Percentiles rank a stretch among this genome's conserved stretches.
phyloP scores from a whole-genome alignment of 2,113 vertebrate species.

The Sterrhoptilus dennistouni region DNA sequence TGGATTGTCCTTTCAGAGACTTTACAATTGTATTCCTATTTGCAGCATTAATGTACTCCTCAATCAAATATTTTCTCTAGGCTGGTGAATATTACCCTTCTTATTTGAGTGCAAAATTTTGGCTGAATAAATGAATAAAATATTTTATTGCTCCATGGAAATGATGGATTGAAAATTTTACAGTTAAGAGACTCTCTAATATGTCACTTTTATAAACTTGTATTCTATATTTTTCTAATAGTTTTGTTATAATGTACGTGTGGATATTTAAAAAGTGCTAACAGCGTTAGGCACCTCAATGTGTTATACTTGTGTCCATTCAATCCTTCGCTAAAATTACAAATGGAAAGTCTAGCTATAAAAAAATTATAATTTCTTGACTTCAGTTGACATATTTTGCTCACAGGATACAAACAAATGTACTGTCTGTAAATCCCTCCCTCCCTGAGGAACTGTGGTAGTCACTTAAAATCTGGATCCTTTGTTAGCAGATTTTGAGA shows the following conservation, averaged over 20 bases:
- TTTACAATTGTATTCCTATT: neutral
- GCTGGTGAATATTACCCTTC: neutral
- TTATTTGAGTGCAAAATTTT: neutral
- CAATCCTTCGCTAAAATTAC: constrained; percentile 7
- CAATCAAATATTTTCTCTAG: neutral
- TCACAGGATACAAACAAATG: neutral
- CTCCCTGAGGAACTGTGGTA: neutral
- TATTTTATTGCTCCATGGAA: neutral
- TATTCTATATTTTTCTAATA: neutral
- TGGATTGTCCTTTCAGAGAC: neutral
- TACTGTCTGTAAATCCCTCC: neutral
- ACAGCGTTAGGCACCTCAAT: neutral
- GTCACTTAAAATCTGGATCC: neutral
- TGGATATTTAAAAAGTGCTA: constrained; percentile 31
- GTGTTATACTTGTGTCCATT: constrained; percentile 12
- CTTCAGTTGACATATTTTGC: neutral
- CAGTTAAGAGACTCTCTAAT: neutral
- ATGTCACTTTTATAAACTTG: neutral
- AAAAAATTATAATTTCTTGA: neutral
- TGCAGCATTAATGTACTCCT: neutral
- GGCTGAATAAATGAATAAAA: neutral
- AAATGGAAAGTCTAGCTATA: constrained; percentile 7
- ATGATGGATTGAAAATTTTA: neutral
- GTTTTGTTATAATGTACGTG: constrained; percentile 6
- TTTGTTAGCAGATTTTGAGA: neutral